Conservation (phyloP, 2,888 invertebrate genomes). For the Drosophila kanekoi region DNA sequence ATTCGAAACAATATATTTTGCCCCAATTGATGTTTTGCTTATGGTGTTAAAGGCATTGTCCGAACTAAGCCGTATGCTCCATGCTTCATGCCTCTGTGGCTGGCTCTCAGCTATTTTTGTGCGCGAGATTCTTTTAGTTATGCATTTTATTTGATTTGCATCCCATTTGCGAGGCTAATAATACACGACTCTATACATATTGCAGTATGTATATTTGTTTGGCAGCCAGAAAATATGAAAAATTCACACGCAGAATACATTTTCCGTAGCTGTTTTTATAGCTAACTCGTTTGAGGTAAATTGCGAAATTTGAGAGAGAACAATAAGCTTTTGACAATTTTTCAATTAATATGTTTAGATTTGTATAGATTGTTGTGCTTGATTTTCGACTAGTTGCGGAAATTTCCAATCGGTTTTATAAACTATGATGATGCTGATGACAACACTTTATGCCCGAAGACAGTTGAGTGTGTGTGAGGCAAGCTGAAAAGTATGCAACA, state of each 20-base stretch:
- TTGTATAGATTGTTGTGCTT: background rate
- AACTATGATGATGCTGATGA: slow-evolving; percentile 48
- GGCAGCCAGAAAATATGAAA: slow-evolving; percentile 22
- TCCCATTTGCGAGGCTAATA: slow-evolving; percentile 13
- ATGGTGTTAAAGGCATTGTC: slow-evolving; percentile 38
- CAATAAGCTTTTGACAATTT: background rate
- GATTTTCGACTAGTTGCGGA: background rate
- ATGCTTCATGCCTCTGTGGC: slow-evolving; percentile 32
- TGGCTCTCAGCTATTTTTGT: slow-evolving; percentile 21
- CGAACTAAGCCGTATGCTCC: slow-evolving; percentile 33
- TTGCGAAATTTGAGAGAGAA: slow-evolving; percentile 1
- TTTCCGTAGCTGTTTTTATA: background rate
- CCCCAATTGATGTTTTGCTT: slow-evolving; percentile 52
- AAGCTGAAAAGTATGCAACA: slow-evolving; percentile 31
- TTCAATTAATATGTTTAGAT: background rate
- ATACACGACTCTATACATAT: slow-evolving; percentile 7
- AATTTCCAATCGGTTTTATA: background rate
- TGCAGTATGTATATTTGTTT: slow-evolving; percentile 12
- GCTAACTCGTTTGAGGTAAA: slow-evolving; percentile 1
- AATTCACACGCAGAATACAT: slow-evolving; percentile 9
- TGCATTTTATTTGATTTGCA: slow-evolving; percentile 45
- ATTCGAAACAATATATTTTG: slow-evolving; percentile 39
- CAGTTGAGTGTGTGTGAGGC: slow-evolving; percentile 4
- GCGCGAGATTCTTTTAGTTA: slow-evolving; percentile 23
- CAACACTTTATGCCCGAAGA: slow-evolving; percentile 32